These are phyloP conservation scores for Vicugna pacos DNA, from an alignment of 2,113 vertebrate species.

Conservation along the genomic window DNA sequence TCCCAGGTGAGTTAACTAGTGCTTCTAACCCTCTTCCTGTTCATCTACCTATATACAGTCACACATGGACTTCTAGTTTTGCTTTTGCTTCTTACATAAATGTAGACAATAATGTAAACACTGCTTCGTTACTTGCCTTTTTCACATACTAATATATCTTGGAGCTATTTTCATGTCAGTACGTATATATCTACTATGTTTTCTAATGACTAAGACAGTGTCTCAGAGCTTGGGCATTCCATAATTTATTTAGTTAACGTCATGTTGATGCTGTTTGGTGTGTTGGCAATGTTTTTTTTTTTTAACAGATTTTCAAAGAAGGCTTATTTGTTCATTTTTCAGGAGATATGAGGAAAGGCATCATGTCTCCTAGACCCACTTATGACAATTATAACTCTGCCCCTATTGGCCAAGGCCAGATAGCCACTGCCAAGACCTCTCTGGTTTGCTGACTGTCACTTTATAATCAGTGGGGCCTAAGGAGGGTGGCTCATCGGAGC, in stretches of 20 bases:
- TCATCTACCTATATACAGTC: background rate
- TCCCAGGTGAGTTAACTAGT: background rate
- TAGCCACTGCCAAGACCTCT: background rate
- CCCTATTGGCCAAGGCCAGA: background rate
- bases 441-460: background rate
- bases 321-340: background rate
- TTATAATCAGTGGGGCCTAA: background rate
- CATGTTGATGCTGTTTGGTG: background rate
- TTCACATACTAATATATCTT: background rate
- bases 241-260: background rate
- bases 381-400: background rate
- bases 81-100: background rate
- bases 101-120: background rate
- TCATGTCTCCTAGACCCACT: background rate
- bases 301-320: background rate
- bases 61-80: background rate
- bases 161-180: constrained; percentile 10
- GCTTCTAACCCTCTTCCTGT: background rate
- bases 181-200: background rate
- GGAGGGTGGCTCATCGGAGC: background rate
- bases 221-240: background rate
- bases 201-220: background rate
- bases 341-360: background rate
- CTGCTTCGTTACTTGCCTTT: background rate
- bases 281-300: constrained; percentile 20